A percentile compares a stretch with the other conserved stretches of the same genome.
phyloP scores from a whole-genome alignment of 2,888 invertebrate species.

The Drosophila antonietae region DNA sequence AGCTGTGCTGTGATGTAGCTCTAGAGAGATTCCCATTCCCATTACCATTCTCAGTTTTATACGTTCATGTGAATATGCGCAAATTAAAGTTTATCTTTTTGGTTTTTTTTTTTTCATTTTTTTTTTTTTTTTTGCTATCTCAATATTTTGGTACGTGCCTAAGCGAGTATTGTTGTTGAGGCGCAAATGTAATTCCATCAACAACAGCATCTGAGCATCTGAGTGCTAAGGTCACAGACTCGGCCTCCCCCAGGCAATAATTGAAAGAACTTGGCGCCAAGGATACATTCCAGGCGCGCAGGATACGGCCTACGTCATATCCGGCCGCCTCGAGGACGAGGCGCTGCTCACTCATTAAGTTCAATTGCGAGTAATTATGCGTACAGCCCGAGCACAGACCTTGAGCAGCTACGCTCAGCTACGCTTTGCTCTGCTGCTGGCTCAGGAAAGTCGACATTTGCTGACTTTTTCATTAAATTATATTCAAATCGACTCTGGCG shows the following conservation, averaged over 20 bases:
- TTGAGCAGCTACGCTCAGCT: conserved; percentile 19
- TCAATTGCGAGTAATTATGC: conserved; percentile 55
- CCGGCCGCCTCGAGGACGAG: conserved; percentile 27
- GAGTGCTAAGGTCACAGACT: conserved; percentile 54
- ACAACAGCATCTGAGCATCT: conserved; percentile 48
- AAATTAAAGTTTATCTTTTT: conserved; percentile 13
- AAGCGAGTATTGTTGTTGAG: conserved; percentile 28
- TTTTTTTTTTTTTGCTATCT: not conserved
- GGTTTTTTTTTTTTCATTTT: not conserved
- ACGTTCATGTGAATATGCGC: conserved; percentile 12
- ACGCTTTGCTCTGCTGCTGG: conserved; percentile 11
- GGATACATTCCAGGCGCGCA: conserved; percentile 30
- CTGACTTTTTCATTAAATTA: conserved; percentile 6
- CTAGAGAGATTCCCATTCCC: not conserved
- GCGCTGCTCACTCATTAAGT: conserved; percentile 46
- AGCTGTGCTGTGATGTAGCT: not conserved
- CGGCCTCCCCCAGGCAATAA: conserved; percentile 50
- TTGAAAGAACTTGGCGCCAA: conserved; percentile 57
- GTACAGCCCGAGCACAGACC: conserved; percentile 29
- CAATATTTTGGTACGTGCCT: conserved; percentile 50
- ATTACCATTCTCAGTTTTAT: conserved; percentile 1
- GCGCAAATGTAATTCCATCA: conserved; percentile 17
- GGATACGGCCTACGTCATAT: conserved; percentile 15
- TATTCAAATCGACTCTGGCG: conserved; percentile 1
- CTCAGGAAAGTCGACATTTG: conserved; percentile 14